phyloP scores from a whole-genome alignment of 2,888 invertebrate genomes.

The Syrphus vitripennis region DNA sequence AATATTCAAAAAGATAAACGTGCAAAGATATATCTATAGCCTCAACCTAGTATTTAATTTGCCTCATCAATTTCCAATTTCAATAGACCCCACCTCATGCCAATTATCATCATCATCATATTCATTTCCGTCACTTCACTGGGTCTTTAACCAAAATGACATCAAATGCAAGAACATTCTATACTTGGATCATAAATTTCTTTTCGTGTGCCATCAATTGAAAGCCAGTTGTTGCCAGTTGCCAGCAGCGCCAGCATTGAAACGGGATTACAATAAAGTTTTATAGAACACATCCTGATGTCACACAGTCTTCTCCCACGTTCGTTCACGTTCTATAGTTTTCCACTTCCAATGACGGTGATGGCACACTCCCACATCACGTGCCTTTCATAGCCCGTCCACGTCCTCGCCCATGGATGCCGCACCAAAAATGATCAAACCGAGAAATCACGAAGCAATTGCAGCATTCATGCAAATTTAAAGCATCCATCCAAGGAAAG shows the following conservation, averaged over 20 bases:
- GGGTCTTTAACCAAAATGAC: not conserved
- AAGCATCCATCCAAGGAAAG: not conserved
- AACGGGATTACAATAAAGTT: conserved; percentile 48
- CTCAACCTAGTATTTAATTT: not conserved
- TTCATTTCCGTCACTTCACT: not conserved
- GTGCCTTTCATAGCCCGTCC: not conserved
- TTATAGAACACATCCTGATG: conserved; percentile 29
- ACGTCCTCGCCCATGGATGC: not conserved
- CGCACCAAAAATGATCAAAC: conserved; percentile 52
- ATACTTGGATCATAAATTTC: conserved; percentile 47
- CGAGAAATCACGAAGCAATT: conserved; percentile 64
- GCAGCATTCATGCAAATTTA: conserved; percentile 57
- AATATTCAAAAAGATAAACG: not conserved
- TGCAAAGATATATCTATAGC: not conserved
- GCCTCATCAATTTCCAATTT: not conserved
- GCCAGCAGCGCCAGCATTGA: conserved; percentile 15
- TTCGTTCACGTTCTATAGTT: not conserved
- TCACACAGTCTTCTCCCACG: conserved; percentile 20
- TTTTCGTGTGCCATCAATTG: conserved; percentile 48
- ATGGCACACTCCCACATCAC: not conserved
- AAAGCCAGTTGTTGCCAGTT: conserved; percentile 11
- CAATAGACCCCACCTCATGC: not conserved
- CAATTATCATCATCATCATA: not conserved
- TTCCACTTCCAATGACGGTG: not conserved
- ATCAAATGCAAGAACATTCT: not conserved